Evolutionary conservation across 2,797 vertebrate genomes (phyloP), one percentile per base, ranked within the genome.

Genomic region (Spinus olivaceus): DNA sequence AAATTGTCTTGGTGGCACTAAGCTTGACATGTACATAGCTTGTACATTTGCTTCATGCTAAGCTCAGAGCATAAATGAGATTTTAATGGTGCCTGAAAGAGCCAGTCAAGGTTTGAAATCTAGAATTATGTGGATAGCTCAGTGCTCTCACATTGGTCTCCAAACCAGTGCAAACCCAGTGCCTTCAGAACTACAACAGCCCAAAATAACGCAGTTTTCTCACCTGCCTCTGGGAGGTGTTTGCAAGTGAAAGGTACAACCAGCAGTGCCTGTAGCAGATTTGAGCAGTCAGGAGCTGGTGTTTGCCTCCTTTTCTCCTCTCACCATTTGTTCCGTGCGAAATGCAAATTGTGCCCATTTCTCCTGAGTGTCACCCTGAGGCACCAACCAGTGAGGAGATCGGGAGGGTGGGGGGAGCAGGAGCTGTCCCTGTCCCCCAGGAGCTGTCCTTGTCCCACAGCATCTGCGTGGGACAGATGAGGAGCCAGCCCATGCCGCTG

Each of bases 61-160:
- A 96, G n/a, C 25, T 67, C 37, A 16, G 50, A 69, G 20, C 79
- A 80, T 94, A 88, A 78, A 79, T 64, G 39, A 86, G 37, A 56
- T 84, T 95, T 94, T 47, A 94, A 92, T 94, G 91, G 49, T 85
- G 47, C 51, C 64, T 96, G 69, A 91, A 95, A 80, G 88, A 95
- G 81, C 87, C 74, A 87, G 84, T 94, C 53, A 87, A 49, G 37
- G 41, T 61, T 95, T 91, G 63, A 82, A 66, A 70, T 44, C 21
- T 3, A 27, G 81, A 50, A 72, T 91, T 41, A 92, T 61, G 61
- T 70, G 7, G 67, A 57, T 46, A 59, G 44, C 56, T 91, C 56
- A 5, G 32, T 73, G 14, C 73, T 87, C 53, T 73, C 81, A 12
- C 20, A 28, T 30, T 82, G 72, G 67, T 90, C 67, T 59, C 35